Evolutionary conservation across 2,113 vertebrate genomes (phyloP), one percentile per base, ranked within the genome.

Genomic region (Mixornis gularis): DNA sequence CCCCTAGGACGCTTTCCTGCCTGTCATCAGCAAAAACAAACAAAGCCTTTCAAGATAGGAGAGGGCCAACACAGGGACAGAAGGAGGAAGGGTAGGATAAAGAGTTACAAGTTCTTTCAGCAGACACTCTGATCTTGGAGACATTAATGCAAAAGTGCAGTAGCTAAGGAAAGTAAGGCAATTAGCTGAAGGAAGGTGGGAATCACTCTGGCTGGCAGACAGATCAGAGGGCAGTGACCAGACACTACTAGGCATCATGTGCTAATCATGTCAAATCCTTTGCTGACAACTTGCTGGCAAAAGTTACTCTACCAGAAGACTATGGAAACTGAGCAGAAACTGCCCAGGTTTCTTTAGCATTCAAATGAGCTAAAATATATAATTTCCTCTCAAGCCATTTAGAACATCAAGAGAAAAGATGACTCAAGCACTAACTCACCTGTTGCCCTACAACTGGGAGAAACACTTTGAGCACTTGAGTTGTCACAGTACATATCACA

Each of bases 221-320:
- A 82, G 40, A 41, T 62, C 49, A n/a, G n/a, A 40, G 13, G 76
- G 56, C 30, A 90, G 48, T 11, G 22, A 76, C 11, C 81, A 73
- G 63, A 40, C 22, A 10, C n/a, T 9, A 8, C 26, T 32, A 77
- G 51, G 36, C 13, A 0, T 21, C 21, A 30, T 5, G 17, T 0
- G 0, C 16, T 76, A 40, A 70, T 63, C 36, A 70, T 0, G 4
- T 20, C 70, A 34, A 79, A 64, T 13, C 6, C 0, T 29, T n/a
- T 8, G 13, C 26, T 63, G 27, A 69, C 4, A 5, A 62, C 12
- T 9, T 24, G 41, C 59, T 66, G 59, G 63, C n/a, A 48, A 6
- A 82, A 66, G 38, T 44, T 27, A 43, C 60, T 44, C 40, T 17
- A 55, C 6, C 36, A 70, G 17, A 83, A 62, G 24, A 63, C 40